A percentile compares a stretch with the other conserved stretches of the same genome.
These are phyloP conservation scores for Bemisia tabaci DNA, from an alignment of 1,140 invertebrate species.

Conservation along the genomic window DNA sequence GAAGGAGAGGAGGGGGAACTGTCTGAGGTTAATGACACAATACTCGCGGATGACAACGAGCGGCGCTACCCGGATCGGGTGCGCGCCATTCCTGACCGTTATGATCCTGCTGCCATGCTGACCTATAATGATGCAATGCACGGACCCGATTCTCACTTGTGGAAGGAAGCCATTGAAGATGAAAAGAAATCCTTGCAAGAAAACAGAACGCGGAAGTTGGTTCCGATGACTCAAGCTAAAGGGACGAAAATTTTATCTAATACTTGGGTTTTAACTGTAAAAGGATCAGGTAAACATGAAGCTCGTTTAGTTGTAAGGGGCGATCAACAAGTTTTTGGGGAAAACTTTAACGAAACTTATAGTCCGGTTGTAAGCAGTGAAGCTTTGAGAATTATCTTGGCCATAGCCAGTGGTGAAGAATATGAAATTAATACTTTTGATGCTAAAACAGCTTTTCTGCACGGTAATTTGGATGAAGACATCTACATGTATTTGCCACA, in stretches of 20 bases:
- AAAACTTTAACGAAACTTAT: constrained; percentile 29
- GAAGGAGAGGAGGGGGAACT: not conserved
- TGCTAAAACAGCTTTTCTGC: constrained; percentile 15
- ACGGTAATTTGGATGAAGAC: constrained; percentile 27
- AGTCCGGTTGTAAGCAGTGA: constrained; percentile 25
- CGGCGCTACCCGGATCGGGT: not conserved
- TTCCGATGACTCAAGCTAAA: too few relatives aligned
- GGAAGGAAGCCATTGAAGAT: constrained; percentile 6
- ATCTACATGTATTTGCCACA: constrained; percentile 30
- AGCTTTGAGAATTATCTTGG: constrained; percentile 29
- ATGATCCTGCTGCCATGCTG: not conserved
- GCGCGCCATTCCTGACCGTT: not conserved
- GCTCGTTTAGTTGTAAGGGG: constrained; percentile 19
- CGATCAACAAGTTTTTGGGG: constrained; percentile 20
- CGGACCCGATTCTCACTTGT: not conserved
- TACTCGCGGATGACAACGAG: not conserved
- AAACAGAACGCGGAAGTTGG: not conserved
- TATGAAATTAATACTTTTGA: constrained; percentile 3
- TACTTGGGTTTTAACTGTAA: constrained; percentile 19
- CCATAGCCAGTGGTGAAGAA: constrained; percentile 2
- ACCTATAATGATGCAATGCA: constrained; percentile 13
- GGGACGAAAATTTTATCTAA: constrained; percentile 21
- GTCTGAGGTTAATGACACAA: not conserved
- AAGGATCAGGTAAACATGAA: constrained; percentile 14
- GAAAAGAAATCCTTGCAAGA: constrained; percentile 1